Evolutionary conservation across 2,113 vertebrate species (phyloP), one percentile per base, ranked within the genome.

Genomic region (Craseonycteris thonglongyai): DNA sequence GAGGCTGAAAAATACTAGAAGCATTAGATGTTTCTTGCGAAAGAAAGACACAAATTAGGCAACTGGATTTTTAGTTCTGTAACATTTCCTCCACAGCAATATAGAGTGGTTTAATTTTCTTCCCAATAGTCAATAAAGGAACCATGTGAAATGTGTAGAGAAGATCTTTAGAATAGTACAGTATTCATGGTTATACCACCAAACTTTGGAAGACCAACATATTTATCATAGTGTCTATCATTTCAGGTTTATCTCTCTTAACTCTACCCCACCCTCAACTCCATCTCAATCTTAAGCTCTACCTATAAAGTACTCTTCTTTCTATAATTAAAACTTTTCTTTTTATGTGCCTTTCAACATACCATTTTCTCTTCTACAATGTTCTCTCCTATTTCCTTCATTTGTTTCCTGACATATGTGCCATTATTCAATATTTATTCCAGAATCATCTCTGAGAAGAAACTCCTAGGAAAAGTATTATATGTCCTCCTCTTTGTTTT

Each of bases 21-120:
- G 16, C 16, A 72, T 28, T 75, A 38, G 4, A 65, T 38, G 14
- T 33, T 91, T 93, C 69, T 88, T 88, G 40, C 42, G 42, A 90
- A 11, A 92, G 19, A 45, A 88, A 90, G 33, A 68, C 12, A 35
- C 61, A 69, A 81, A 47, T 92, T 90, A 88, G 18, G 19, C 49
- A 72, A 88, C 40, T 93, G 63, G 42, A 83, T 69, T 96, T 93
- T 91, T 65, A 74, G 30, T 94, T 89, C 58, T 91, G 38, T 8
- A 69, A 13, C 51, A 78, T 68, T 94, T 92, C 61, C 58, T 63
- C 28, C 59, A 75, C 40, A 90, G 38, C n/a, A 91, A 74, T 63
- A 86, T 49, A 88, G 22, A 82, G 30, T 92, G 21, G 9, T 66
- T 95, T 90, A 78, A 86, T 93, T 88, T 85, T 93, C 80, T 90